Evolutionary conservation across 2,888 invertebrate species (phyloP).

Genomic region (Chalcosyrphus nemorum): DNA sequence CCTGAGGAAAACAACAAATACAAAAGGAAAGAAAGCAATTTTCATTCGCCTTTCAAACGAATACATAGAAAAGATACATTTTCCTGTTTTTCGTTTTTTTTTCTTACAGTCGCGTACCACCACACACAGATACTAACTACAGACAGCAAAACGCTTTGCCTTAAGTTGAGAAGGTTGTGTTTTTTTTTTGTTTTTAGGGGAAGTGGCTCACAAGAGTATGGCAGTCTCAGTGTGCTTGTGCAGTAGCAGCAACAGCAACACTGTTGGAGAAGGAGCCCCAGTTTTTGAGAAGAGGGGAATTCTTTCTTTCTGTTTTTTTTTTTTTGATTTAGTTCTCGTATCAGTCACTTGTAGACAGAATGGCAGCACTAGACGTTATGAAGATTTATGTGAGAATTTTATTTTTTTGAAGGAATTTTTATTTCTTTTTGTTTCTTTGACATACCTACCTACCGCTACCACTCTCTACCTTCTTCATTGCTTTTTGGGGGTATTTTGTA

Average conservation of each 20-base stretch:
- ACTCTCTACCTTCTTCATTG: too few species aligned
- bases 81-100: background rate
- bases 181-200: conserved; percentile 52
- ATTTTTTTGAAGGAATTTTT: conserved; percentile 28
- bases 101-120: conserved; percentile 24
- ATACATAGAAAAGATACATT: conserved; percentile 37
- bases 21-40: conserved; percentile 57
- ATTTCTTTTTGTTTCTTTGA: conserved; percentile 22
- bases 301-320: too few species aligned
- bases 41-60: conserved; percentile 60
- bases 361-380: conserved; percentile 74
- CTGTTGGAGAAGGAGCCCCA: conserved; percentile 32
- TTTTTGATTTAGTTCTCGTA: conserved; percentile 73
- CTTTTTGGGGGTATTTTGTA: background rate
- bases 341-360: conserved; percentile 74
- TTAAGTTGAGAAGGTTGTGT: conserved; percentile 54
- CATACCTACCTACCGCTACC: too few species aligned
- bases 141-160: conserved; percentile 64
- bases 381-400: conserved; percentile 73
- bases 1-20: background rate
- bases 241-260: conserved; percentile 20
- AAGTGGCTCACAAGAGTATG: conserved; percentile 58
- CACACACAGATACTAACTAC: conserved; percentile 22
- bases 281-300: conserved; percentile 51
- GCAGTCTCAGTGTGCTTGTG: conserved; percentile 49